phyloP scores from a whole-genome alignment of 35 echinoderm and acorn worm genomes.

The Lytechinus pictus region DNA sequence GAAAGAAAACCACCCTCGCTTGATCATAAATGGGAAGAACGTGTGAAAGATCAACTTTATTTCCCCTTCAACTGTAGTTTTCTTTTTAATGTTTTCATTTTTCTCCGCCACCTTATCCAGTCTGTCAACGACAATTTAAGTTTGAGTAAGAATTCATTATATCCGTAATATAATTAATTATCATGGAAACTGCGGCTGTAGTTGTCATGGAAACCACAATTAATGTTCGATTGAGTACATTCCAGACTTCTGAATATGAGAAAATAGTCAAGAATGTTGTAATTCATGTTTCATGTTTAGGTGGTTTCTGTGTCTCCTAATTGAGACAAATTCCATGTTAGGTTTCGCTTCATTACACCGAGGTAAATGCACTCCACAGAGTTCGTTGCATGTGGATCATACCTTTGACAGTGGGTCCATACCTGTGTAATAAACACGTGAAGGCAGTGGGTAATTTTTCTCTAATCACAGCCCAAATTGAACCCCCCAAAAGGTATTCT shows the following conservation, averaged over 20 bases:
- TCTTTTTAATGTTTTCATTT: too few species aligned
- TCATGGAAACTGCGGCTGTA: neutral
- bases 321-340: neutral
- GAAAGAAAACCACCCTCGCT: too few species aligned
- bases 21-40: too few species aligned
- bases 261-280: neutral
- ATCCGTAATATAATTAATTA: neutral
- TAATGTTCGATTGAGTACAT: neutral
- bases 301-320: neutral
- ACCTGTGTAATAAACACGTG: neutral
- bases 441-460: too few species aligned
- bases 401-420: neutral
- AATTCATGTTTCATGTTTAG: neutral
- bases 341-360: neutral
- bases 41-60: too few species aligned
- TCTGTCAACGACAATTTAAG: too few species aligned
- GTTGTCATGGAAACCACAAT: neutral
- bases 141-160: neutral
- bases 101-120: too few species aligned
- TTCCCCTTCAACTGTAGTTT: too few species aligned
- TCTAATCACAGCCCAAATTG: too few species aligned
- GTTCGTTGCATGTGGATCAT: neutral
- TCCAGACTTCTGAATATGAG: neutral
- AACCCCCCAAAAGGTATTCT: too few species aligned
- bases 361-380: neutral